Conservation (phyloP, 1,140 invertebrate species). For the Acromyrmex charruanus region DNA sequence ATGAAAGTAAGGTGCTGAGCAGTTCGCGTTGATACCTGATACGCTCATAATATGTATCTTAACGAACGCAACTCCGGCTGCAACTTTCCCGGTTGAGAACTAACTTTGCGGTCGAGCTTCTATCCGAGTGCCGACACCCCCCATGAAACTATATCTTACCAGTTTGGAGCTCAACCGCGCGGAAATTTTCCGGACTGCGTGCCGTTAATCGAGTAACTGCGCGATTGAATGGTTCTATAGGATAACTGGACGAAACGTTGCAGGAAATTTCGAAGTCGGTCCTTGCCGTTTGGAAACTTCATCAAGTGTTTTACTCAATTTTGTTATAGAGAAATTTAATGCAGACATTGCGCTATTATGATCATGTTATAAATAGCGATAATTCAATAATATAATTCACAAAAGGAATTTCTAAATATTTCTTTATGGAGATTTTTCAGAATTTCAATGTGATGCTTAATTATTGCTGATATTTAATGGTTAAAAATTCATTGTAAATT, state of each 20-base stretch:
- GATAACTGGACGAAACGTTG: constrained; percentile 25
- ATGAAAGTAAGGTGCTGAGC: not conserved
- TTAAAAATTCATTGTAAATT: not conserved
- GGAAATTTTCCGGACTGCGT: constrained; percentile 52
- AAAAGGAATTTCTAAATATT: not conserved
- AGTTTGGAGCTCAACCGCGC: constrained; percentile 52
- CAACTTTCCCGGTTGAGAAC: constrained; percentile 31
- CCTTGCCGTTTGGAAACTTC: constrained; percentile 28
- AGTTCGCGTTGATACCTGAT: constrained; percentile 45
- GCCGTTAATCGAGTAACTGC: constrained; percentile 54
- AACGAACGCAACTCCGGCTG: constrained; percentile 49
- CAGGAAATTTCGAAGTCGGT: constrained; percentile 15
- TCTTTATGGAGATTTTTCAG: not conserved
- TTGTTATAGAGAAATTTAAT: not conserved
- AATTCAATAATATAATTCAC: not conserved
- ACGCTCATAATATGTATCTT: constrained; percentile 45
- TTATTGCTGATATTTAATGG: not conserved
- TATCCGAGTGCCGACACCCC: not conserved
- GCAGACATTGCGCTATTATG: not conserved
- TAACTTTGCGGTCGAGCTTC: constrained; percentile 41
- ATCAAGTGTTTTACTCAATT: constrained; percentile 36
- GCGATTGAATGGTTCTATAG: constrained; percentile 46
- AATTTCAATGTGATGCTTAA: not conserved
- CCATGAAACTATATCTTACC: constrained; percentile 47
- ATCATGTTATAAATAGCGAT: not conserved